A percentile compares a stretch with the other conserved stretches of the same genome.
These are phyloP conservation scores for Drosophila tripunctata DNA, from an alignment of 2,888 invertebrate genomes.

Conservation along the genomic window DNA sequence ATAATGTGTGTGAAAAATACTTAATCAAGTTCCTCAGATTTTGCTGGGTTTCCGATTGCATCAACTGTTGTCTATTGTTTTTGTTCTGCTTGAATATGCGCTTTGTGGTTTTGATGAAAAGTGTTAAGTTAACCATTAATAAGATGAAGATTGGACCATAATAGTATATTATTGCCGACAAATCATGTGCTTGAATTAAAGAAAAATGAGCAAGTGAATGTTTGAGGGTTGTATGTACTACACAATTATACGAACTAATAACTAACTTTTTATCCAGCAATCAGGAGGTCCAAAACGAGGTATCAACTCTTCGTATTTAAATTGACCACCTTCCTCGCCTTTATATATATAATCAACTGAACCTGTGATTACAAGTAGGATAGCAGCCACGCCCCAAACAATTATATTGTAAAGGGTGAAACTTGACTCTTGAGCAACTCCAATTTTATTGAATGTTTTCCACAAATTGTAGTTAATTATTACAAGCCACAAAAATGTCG, in stretches of 20 bases:
- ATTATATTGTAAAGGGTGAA: constrained; percentile 72
- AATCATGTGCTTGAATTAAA: constrained; percentile 44
- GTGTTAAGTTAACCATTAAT: constrained; percentile 66
- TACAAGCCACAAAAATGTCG: constrained; percentile 93
- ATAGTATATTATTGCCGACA: constrained; percentile 72
- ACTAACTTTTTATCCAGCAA: constrained; percentile 86
- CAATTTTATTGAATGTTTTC: constrained; percentile 84
- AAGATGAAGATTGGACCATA: constrained; percentile 73
- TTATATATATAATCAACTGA: constrained; percentile 67
- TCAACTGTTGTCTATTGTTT: constrained; percentile 66
- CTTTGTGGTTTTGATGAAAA: constrained; percentile 71
- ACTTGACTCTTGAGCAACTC: background rate
- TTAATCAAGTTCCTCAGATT: constrained; percentile 30
- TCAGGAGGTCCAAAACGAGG: constrained; percentile 85
- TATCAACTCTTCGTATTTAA: constrained; percentile 56
- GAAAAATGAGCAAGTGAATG: too few species aligned
- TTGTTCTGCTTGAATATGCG: constrained; percentile 69
- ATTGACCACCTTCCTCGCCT: too few species aligned
- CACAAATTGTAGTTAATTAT: constrained; percentile 93
- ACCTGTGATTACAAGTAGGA: constrained; percentile 46
- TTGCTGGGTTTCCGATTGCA: constrained; percentile 12
- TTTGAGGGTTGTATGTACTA: background rate
- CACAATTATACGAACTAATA: background rate
- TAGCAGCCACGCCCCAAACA: constrained; percentile 74
- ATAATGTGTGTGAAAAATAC: constrained; percentile 14